Evolutionary conservation across 2,797 vertebrate genomes (phyloP), one percentile per base, ranked within the genome.

Genomic region (Aphelocoma californica): DNA sequence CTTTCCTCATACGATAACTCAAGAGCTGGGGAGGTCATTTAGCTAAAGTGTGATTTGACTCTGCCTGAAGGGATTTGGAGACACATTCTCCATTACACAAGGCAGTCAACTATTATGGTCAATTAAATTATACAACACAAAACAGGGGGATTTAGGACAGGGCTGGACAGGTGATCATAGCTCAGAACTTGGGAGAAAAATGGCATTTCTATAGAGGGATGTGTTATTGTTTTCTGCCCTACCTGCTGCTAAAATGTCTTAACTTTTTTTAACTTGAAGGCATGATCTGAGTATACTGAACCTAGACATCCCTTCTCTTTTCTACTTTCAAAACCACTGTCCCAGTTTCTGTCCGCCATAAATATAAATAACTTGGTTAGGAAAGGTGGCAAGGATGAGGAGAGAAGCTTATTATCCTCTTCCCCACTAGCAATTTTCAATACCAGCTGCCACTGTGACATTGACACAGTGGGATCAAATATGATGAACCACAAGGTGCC

Each of bases 391-490:
- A 93, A 91, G 45, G 85, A 83, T 90, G 70, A 97, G 62, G 51
- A 88, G n/a, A 93, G 44, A 53, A 81, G 85, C 88, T 94, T 93
- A 93, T 95, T 95, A 95, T 90, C 88, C 47, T 88, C 77, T 92
- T 82, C 60, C 50, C 70, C 56, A 95, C 48, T 14, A 95, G 83
- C 14, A 2, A 84, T 92, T 93, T 93, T 92, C 89, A 70, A 94
- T 93, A 85, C 92, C 92, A 95, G 84, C 90, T 94, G 94, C 94
- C 83, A 95, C 67, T 17, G 71, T 93, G 91, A 95, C 91, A 94
- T 67, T 96, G 95, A 93, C 91, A 96, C 83, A 61, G 90, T 92
- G 92, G 91, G 94, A 95, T 96, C 94, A 96, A 95, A 95, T 94
- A 93, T 61, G 91, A 95, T 86, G 92, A 97, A 95, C 95, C 74